These are phyloP conservation scores for Lamellibrachia satsuma DNA, from an alignment of 2,888 invertebrate genomes.

Conservation along the genomic window DNA sequence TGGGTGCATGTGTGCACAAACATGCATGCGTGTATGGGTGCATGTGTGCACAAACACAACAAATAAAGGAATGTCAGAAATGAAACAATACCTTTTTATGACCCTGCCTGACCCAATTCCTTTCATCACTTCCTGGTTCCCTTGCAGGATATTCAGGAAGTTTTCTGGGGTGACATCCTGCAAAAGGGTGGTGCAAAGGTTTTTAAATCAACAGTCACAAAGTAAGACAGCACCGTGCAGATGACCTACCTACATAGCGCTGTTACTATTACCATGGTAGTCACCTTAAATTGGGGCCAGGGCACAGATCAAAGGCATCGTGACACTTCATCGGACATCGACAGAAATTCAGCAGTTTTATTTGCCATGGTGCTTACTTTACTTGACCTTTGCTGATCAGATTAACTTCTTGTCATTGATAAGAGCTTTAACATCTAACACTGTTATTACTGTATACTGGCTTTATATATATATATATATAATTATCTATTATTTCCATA, in stretches of 20 bases:
- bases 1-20: not conserved
- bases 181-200: not conserved
- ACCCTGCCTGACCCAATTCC: conserved; percentile 69
- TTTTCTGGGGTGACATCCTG: conserved; percentile 70
- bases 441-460: not conserved
- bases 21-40: not conserved
- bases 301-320: not conserved
- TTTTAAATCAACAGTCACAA: not conserved
- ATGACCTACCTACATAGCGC: conserved; percentile 9
- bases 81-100: conserved; percentile 56
- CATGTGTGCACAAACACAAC: too few relatives aligned
- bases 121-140: conserved; percentile 66
- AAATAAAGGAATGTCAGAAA: not conserved
- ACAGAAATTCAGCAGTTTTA: too few relatives aligned
- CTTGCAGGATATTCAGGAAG: conserved; percentile 71
- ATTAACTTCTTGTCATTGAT: not conserved
- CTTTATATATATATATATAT: not conserved
- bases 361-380: not conserved
- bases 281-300: not conserved
- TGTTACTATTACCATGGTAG: not conserved
- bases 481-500: not conserved
- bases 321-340: not conserved
- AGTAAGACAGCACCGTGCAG: not conserved
- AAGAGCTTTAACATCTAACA: not conserved
- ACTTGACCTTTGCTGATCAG: not conserved